Evolutionary conservation across 2,113 vertebrate genomes (phyloP).

Genomic region (Malaclemys terrapin): DNA sequence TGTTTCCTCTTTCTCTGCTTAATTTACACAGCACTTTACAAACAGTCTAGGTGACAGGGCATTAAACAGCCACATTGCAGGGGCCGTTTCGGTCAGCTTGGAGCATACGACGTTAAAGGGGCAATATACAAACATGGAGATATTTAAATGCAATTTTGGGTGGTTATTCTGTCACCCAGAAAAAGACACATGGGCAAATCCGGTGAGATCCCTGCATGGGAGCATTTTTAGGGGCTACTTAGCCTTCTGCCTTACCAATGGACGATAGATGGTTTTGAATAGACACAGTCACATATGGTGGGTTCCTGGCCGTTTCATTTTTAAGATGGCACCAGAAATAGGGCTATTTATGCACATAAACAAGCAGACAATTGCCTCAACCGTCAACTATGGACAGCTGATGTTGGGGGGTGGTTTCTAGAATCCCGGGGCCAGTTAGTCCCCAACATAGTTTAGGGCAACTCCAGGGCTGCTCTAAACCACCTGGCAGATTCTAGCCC

Average conservation of each 20-base stretch:
- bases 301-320: not conserved
- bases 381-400: accelerated
- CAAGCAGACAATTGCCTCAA: not conserved
- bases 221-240: accelerated
- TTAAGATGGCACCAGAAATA: not conserved
- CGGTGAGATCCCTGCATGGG: accelerated
- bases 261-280: accelerated
- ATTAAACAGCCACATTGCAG: not conserved
- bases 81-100: not conserved
- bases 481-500: not conserved
- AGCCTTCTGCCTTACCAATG: accelerated
- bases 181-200: accelerated
- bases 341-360: accelerated
- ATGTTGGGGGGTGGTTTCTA: not conserved
- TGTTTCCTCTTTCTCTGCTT: not conserved
- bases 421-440: not conserved
- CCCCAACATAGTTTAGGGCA: not conserved
- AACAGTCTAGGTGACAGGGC: not conserved
- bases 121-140: accelerated
- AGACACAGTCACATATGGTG: accelerated
- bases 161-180: not conserved
- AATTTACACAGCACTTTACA: not conserved
- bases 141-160: accelerated
- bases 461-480: not conserved
- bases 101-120: too few relatives aligned